These are phyloP conservation scores for Drosophila flavopinicola DNA, from an alignment of 2,888 invertebrate species.

Conservation along the genomic window DNA sequence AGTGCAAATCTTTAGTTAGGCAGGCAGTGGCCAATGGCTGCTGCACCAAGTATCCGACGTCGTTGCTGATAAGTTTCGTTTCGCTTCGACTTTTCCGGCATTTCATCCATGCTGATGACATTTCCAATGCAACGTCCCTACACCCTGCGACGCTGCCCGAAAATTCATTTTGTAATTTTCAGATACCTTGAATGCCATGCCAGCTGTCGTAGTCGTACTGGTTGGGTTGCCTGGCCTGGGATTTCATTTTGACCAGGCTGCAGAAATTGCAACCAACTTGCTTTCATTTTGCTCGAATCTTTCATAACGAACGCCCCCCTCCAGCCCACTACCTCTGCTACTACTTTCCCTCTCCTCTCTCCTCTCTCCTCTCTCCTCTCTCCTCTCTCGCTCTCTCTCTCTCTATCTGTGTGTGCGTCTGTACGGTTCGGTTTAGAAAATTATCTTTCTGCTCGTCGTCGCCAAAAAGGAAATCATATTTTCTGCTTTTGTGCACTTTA, in stretches of 20 bases:
- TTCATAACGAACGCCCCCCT: constrained; percentile 24
- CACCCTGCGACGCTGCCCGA: constrained; percentile 1
- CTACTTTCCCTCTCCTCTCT: background rate
- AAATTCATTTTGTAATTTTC: constrained; percentile 79
- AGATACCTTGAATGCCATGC: constrained; percentile 60
- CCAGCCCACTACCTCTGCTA: background rate
- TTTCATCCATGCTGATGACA: constrained; percentile 80
- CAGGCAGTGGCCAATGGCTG: constrained; percentile 16
- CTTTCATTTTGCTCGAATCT: constrained; percentile 50
- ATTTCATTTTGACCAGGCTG: constrained; percentile 75
- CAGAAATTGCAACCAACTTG: constrained; percentile 74
- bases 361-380: background rate
- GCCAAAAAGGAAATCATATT: constrained; percentile 83
- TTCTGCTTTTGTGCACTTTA: constrained; percentile 82
- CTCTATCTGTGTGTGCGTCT: constrained; percentile 15
- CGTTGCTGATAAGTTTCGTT: constrained; percentile 82
- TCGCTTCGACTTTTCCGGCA: constrained; percentile 81
- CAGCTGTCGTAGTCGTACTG: constrained; percentile 63
- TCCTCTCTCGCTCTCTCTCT: constrained; percentile 3
- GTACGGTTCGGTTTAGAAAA: constrained; percentile 75
- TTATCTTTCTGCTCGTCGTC: constrained; percentile 82
- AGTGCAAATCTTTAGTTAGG: constrained; percentile 34
- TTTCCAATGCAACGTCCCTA: constrained; percentile 60
- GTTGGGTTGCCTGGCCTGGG: constrained; percentile 8
- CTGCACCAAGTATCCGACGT: constrained; percentile 61